A percentile compares a stretch with the other conserved stretches of the same genome.
Evolutionary conservation across 2,797 vertebrate genomes (phyloP).

Genomic region (Bufotes viridis): DNA sequence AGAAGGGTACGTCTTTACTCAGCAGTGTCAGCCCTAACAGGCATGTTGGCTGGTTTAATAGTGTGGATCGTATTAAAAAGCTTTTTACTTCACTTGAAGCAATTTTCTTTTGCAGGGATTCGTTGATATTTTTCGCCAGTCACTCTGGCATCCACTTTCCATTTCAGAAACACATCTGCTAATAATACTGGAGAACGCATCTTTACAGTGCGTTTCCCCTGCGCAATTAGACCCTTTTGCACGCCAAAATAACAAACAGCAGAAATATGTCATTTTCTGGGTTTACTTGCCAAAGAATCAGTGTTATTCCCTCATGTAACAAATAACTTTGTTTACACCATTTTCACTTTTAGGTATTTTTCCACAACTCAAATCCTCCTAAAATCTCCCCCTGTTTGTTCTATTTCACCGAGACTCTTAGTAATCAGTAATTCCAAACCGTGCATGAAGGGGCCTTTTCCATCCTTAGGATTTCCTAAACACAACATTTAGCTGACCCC

Average conservation of each 20-base stretch:
- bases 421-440: not conserved
- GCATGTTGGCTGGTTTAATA: not conserved
- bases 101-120: not conserved
- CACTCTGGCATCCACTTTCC: not conserved
- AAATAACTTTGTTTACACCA: not conserved
- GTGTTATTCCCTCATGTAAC: not conserved
- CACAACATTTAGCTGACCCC: not conserved
- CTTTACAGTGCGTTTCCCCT: constrained; percentile 21
- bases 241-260: constrained; percentile 12
- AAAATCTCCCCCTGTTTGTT: not conserved
- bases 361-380: not conserved
- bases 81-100: not conserved
- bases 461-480: not conserved
- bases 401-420: not conserved
- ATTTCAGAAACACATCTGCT: constrained; percentile 1
- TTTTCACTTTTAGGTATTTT: not conserved
- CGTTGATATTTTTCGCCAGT: not conserved
- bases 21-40: too few relatives aligned
- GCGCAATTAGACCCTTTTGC: not conserved
- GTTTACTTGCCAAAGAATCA: not conserved
- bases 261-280: not conserved
- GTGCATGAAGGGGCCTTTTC: not conserved
- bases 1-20: too few relatives aligned
- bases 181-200: not conserved
- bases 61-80: too few relatives aligned